Conservation (phyloP, 2,113 vertebrate genomes). For the Varanus salvator region DNA sequence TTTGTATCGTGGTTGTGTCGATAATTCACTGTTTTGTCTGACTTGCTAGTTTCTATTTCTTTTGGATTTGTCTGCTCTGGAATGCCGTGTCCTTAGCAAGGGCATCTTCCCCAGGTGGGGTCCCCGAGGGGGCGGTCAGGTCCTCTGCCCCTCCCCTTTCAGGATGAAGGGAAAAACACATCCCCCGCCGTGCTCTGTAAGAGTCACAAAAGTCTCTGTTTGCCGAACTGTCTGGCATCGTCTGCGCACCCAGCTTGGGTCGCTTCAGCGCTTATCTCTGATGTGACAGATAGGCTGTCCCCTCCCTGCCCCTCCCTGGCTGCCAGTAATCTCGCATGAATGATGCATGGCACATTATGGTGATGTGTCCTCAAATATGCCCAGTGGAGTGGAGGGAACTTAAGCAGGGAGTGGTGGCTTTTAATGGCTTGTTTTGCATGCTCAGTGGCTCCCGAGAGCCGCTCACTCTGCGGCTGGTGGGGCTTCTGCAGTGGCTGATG, state of each 20-base stretch:
- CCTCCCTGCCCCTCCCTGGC: background rate
- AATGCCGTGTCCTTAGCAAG: too few species aligned
- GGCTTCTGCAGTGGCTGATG: background rate
- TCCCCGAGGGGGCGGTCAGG: background rate
- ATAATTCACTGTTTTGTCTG: background rate
- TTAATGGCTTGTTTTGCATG: slow-evolving; percentile 53
- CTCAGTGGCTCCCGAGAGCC: background rate
- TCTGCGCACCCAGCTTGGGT: slow-evolving; percentile 49
- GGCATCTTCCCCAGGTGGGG: background rate
- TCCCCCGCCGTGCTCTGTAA: slow-evolving; percentile 26
- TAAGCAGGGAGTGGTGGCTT: slow-evolving; percentile 41
- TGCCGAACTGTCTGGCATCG: slow-evolving; percentile 51
- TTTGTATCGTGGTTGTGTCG: background rate
- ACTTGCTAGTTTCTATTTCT: too few species aligned
- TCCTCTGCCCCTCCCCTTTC: background rate
- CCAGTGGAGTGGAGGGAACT: slow-evolving; percentile 43
- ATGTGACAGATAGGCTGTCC: slow-evolving; percentile 42
- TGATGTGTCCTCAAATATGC: slow-evolving; percentile 59
- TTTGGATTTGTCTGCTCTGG: too few species aligned
- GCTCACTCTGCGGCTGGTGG: background rate
- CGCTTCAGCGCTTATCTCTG: slow-evolving; percentile 58
- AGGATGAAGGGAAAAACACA: background rate
- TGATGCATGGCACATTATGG: slow-evolving; percentile 50
- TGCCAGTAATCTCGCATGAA: slow-evolving; percentile 35
- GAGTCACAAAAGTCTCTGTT: slow-evolving; percentile 29